phyloP scores from a whole-genome alignment of 1,140 invertebrate species.

The Anoplophora glabripennis region DNA sequence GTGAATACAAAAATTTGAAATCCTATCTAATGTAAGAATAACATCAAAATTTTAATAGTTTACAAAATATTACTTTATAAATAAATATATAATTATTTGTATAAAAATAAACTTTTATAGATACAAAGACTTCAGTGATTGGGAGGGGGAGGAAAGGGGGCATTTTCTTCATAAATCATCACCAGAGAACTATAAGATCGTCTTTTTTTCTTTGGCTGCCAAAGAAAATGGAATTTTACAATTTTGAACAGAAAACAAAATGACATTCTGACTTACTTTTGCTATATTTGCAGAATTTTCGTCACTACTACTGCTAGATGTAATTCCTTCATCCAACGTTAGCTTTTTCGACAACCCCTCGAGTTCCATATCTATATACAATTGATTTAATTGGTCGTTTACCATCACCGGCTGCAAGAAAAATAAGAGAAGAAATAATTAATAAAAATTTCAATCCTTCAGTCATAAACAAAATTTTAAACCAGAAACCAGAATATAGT shows the following conservation, averaged over 20 bases:
- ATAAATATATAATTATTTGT: background rate
- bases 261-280: conserved; percentile 29
- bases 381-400: conserved; percentile 68
- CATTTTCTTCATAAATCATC: conserved; percentile 63
- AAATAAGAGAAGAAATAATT: conserved; percentile 1
- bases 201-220: conserved; percentile 48
- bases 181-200: conserved; percentile 55
- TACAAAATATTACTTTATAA: background rate
- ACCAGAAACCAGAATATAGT: too few species aligned
- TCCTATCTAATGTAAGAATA: background rate
- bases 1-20: conserved; percentile 2
- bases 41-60: conserved; percentile 4
- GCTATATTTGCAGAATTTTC: conserved; percentile 46
- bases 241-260: background rate
- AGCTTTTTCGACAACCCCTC: conserved; percentile 58
- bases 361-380: conserved; percentile 69
- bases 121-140: conserved; percentile 2
- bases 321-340: conserved; percentile 61
- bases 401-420: conserved; percentile 62
- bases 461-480: too few species aligned
- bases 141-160: conserved; percentile 53
- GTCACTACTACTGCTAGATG: conserved; percentile 58
- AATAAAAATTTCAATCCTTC: too few species aligned
- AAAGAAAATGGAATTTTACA: conserved; percentile 6
- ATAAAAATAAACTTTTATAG: background rate